phyloP scores from a whole-genome alignment of 1,140 invertebrate species.

The Lucilia sericata region DNA sequence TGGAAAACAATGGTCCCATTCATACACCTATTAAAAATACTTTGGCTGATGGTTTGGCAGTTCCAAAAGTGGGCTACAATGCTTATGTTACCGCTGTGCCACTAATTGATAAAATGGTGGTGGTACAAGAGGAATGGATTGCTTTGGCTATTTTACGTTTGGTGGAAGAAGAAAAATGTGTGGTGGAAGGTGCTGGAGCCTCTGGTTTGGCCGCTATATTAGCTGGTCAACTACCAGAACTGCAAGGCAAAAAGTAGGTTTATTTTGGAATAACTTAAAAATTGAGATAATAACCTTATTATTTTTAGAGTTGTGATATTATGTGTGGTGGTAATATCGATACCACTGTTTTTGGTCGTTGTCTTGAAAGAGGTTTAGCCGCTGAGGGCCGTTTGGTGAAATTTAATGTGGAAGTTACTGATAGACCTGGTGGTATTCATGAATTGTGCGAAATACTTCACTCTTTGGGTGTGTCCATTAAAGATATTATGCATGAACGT shows the following conservation, averaged over 20 bases:
- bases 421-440: constrained; percentile 88
- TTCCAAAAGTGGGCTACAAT: constrained; percentile 90
- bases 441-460: constrained; percentile 84
- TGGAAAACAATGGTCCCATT: constrained; percentile 79
- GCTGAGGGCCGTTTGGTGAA: constrained; percentile 88
- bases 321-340: constrained; percentile 95
- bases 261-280: constrained; percentile 75
- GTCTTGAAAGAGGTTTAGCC: constrained; percentile 89
- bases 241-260: constrained; percentile 89
- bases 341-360: constrained; percentile 88
- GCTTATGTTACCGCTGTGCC: constrained; percentile 82
- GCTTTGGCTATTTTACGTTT: constrained; percentile 89
- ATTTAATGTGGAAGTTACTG: constrained; percentile 87
- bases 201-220: constrained; percentile 88
- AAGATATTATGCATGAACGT: constrained; percentile 93
- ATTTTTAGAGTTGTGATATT: constrained; percentile 79
- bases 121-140: constrained; percentile 87
- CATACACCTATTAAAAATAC: constrained; percentile 79
- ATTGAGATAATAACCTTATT: constrained; percentile 80
- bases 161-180: constrained; percentile 91
- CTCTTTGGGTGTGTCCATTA: constrained; percentile 87
- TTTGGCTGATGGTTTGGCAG: constrained; percentile 91
- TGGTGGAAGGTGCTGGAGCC: constrained; percentile 94
- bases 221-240: constrained; percentile 83
- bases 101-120: constrained; percentile 87